These are phyloP conservation scores for Bos taurus DNA, from an alignment of 2,113 vertebrate species.

Conservation along the genomic window DNA sequence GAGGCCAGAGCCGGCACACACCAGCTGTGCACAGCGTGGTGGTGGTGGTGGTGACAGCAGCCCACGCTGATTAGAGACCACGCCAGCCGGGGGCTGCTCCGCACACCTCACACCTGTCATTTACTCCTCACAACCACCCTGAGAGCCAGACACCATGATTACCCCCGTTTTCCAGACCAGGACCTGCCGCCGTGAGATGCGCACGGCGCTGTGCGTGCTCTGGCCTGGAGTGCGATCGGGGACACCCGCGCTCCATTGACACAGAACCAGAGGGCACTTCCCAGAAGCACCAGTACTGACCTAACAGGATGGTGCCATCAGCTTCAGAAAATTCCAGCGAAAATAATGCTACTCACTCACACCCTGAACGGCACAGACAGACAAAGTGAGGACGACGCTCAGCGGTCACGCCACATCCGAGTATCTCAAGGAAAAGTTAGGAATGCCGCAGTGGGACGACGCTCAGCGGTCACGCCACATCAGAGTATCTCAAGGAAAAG, in stretches of 20 bases:
- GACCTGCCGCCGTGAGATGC: rapidly evolving
- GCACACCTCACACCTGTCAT: rapidly evolving
- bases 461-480: neutral
- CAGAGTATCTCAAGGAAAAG: neutral
- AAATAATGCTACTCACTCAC: neutral
- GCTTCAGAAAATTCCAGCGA: neutral
- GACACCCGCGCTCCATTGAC: rapidly evolving
- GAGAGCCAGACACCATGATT: no score
- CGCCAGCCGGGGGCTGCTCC: neutral
- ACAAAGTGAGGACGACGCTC: neutral
- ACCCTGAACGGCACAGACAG: neutral
- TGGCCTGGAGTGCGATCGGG: rapidly evolving
- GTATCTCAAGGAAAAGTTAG: no score
- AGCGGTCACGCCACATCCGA: no score
- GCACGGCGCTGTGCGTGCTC: rapidly evolving
- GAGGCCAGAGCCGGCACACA: rapidly evolving
- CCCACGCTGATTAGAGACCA: rapidly evolving
- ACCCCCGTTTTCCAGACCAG: neutral
- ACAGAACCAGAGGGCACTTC: rapidly evolving
- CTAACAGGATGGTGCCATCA: neutral
- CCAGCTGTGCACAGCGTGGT: rapidly evolving
- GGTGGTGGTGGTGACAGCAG: neutral
- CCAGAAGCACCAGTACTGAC: neutral
- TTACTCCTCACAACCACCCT: neutral
- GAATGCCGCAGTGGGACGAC: neutral